Percentiles rank a stretch among this genome's conserved stretches.
These are phyloP conservation scores for Tillus elongatus DNA, from an alignment of 2,888 invertebrate species.

Conservation along the genomic window DNA sequence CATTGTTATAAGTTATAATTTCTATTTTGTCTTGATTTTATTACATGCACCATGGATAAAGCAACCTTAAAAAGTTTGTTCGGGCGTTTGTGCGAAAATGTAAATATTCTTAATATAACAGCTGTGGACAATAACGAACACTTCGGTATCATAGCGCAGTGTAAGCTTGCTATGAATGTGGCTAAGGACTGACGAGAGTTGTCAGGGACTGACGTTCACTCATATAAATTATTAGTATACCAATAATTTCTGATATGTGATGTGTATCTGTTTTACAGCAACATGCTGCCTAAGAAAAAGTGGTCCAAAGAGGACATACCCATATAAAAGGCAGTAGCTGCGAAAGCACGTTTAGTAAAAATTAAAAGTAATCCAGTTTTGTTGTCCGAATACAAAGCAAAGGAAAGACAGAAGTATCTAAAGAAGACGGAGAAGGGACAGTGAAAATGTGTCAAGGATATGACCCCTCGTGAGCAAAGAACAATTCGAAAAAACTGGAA, in stretches of 20 bases:
- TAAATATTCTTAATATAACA: no score
- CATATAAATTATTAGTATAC: no score
- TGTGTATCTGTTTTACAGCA: neutral
- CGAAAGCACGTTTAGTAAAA: neutral
- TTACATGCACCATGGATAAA: no score
- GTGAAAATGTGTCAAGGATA: neutral
- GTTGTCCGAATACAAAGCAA: conserved; percentile 4
- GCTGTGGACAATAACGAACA: no score
- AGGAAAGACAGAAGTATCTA: conserved; percentile 1
- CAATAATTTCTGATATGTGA: no score
- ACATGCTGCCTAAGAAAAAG: conserved; percentile 1
- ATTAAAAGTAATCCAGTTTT: conserved; percentile 3
- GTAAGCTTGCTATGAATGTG: neutral
- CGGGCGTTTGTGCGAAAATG: no score
- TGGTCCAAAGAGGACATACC: neutral
- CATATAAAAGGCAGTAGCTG: neutral
- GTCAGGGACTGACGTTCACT: neutral
- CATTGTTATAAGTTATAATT: no score
- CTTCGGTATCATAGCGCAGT: no score
- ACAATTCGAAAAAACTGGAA: neutral
- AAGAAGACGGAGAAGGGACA: conserved; percentile 1
- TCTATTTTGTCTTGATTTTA: no score
- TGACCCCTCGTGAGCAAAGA: neutral
- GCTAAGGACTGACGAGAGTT: no score
- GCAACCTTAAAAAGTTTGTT: no score